Conservation (phyloP, 2,888 invertebrate genomes). For the Timandra comae region DNA sequence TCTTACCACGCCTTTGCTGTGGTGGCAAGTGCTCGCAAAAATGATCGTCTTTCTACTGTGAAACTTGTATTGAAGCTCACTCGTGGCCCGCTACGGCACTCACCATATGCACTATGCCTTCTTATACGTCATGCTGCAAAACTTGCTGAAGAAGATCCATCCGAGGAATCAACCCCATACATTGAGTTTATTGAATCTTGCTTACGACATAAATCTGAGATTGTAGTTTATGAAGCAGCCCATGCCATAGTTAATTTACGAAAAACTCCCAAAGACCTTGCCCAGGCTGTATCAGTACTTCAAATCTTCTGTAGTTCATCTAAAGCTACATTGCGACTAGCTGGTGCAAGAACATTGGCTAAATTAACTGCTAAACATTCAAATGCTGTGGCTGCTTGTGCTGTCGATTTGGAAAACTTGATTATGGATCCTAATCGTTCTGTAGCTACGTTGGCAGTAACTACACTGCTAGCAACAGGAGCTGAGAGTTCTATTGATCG, state of each 20-base stretch:
- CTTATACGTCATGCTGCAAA: slow-evolving; percentile 96
- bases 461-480: slow-evolving; percentile 98
- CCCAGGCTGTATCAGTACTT: slow-evolving; percentile 96
- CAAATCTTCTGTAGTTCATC: slow-evolving; percentile 98
- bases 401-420: slow-evolving; percentile 97
- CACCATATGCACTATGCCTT: slow-evolving; percentile 97
- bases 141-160: slow-evolving; percentile 92
- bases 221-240: slow-evolving; percentile 99
- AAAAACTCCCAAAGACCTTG: slow-evolving; percentile 90
- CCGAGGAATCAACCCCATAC: slow-evolving; percentile 82
- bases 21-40: slow-evolving; percentile 94
- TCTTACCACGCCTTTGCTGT: slow-evolving; percentile 99
- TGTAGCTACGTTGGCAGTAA: slow-evolving; percentile 98
- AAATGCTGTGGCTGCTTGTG: slow-evolving; percentile 97
- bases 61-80: slow-evolving; percentile 95
- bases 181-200: slow-evolving; percentile 96
- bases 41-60: slow-evolving; percentile 96
- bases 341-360: slow-evolving; percentile 98
- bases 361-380: slow-evolving; percentile 97
- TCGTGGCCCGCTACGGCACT: slow-evolving; percentile 88
- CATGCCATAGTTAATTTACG: slow-evolving; percentile 96
- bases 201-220: slow-evolving; percentile 97
- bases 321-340: slow-evolving; percentile 95
- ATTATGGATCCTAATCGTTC: slow-evolving; percentile 98
- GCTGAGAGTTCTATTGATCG: slow-evolving; percentile 98